Base-by-base conservation (phyloP, 2,888 invertebrate genomes). In the Dugesia japonica region DNA sequence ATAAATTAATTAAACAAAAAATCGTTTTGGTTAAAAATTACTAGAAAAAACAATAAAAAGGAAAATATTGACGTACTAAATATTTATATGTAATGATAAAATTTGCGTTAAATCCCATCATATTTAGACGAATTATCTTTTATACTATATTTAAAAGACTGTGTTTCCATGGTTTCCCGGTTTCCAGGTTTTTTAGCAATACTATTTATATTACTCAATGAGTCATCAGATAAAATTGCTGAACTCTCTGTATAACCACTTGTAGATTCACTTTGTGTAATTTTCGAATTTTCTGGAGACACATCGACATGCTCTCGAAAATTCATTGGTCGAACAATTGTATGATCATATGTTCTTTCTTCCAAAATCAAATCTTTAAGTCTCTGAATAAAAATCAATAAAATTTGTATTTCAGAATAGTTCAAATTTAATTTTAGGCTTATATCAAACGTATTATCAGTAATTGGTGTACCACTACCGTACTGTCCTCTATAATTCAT, bases 281-380 rank as follows among this genome's bases (percentile, higher is more conserved):
- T 56, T n/a, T 56, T 56, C n/a, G 23, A 4, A 23, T 20, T 9
- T 13, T 9, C n/a, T 4, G 56, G 56, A 20, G 56, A 20, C 4
- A 23, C 7, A 7, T 56, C 56, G 9, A 56, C 9, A 13, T 23
- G 4, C 7, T 56, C 56, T 56, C 17, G 4, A 4, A n/a, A 13
- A 56, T 56, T 56, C 17, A n/a, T 56, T n/a, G 56, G 56, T 56
- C 23, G n/a, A 20, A 1, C 7, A 56, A 56, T 56, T 23, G 56
- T 20, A n/a, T 56, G 56, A 23, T 56, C 56, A 23, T 56, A 56
- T 4, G 56, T 13, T 56, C 56, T 56, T 56, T 56, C 56, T n/a
- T 56, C 56, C 7, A 56, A 23, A 56, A 56, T 56, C n/a, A 56
- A n/a, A 56, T 56, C 56, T 56, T 56, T 56, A n/a, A 56, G 56